Evolutionary conservation across 2,797 vertebrate species (phyloP), one percentile per base, ranked within the genome.

Genomic region (Acanthis flammea): DNA sequence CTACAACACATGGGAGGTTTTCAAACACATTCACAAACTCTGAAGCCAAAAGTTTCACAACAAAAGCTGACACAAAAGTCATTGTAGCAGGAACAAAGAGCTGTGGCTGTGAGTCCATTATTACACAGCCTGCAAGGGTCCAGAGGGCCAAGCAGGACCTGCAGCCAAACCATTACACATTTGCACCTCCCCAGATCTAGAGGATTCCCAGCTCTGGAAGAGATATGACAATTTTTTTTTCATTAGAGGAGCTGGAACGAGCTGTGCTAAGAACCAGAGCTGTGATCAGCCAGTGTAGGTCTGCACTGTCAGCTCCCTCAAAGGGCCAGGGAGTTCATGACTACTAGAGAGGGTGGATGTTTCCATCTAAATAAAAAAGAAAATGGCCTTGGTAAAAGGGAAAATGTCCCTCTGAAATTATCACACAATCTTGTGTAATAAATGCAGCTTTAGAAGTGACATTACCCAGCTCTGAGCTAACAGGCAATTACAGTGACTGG

Each of bases 41-140:
- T 4, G 39, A 58, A 62, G 77, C 86, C 94, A 78, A 87, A 63
- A 35, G 6, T 82, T 95, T 81, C 93, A 30, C 90, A 93, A 88
- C 51, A 47, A 74, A 75, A 81, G 76, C 76, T 61, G 83, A 90
- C 18, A 92, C 76, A 68, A 75, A 92, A 91, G 86, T 70, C 54
- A 92, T 33, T 88, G 95, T 60, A 45, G 10, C 28, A 12, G 86
- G 72, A 93, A 90, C 86, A 76, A 95, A 95, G 88, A 75, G 75
- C 71, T 15, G 22, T 12, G 19, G 6, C 70, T 71, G 63, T 1
- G 9, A 84, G 91, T 16, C 16, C 22, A 53, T 58, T 6, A 6
- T 30, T 71, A 13, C 86, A 44, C 8, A 18, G 83, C 82, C 86
- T 88, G 65, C 7, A 6, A 74, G 80, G 73, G 58, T 53, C 88